Evolutionary conservation across 2,113 vertebrate genomes (phyloP), one percentile per base, ranked within the genome.

Genomic region (Oryzias curvinotus): DNA sequence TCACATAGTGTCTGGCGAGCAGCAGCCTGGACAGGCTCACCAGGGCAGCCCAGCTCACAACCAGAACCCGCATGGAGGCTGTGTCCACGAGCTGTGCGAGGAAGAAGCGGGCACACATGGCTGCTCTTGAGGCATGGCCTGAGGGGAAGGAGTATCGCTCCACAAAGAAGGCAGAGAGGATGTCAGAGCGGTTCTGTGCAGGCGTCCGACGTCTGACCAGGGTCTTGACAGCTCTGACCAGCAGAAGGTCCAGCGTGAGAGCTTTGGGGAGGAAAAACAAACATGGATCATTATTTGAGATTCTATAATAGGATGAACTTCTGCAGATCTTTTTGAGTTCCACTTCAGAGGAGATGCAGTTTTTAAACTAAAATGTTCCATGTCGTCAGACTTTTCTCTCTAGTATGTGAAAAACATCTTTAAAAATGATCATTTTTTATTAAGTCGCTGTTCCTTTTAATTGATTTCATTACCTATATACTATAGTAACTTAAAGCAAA

Each of bases 71-170:
- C 81, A 94, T 87, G 0, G 95, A 93, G 7, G 91, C 69, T 0
- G 94, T 94, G 19, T 95, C 90, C 42, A 93, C 93, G 62, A 95
- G 84, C 85, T 93, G 94, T 50, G 92, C 93, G 14, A 95, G 85
- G 21, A 96, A 45, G 45, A 96, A 95, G n/a, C 93, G 89, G 17
- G 93, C 92, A 6, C 94, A 93, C 83, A 96, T 86, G 44, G 94
- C 92, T 0, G 94, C 94, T 73, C 94, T 84, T 1, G 94, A 95
- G 67, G 95, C 93, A 0, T 97, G 95, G 75, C 95, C 94, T 0
- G 95, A 96, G 0, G 95, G 95, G 57, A 96, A 96, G 59, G 95
- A 96, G 63, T 95, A 96, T 60, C 92, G 93, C 90, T 96, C 95
- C 86, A 94, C 91, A 0, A 95, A 95, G 76, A 95, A 81, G 46